Evolutionary conservation across 2,888 invertebrate species (phyloP), one percentile per base, ranked within the genome.

Genomic region (Chloroclysta siterata): DNA sequence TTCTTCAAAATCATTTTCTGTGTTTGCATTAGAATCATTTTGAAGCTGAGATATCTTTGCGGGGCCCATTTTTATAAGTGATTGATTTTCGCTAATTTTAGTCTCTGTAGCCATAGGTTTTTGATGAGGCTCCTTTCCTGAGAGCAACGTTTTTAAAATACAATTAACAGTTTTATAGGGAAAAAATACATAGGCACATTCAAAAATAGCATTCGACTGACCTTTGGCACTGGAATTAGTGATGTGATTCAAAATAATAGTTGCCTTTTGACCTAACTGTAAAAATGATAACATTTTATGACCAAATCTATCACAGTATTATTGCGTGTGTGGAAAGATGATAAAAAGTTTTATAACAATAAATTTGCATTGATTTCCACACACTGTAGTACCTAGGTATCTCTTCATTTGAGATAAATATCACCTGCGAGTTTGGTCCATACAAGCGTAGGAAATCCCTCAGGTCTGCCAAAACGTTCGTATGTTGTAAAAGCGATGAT

Each of bases 261-360:
- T 82, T 11, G 85, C 79, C 89, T 89, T 90, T 72, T 89, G 84
- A 29, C 85, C 84, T 65, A 85, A 72, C 91, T 92, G 81, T 50
- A 79, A 82, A 70, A 60, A 63, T 54, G 63, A 65, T 61, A 62
- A 51, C 22, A 42, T 42, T 46, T 33, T 33, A 33, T 22, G 17
- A 48, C 17, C 14, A 48, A 39, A 52, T 41, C 14, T 44, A 54
- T 39, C 13, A 15, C 22, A 57, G 13, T n/a, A 11, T 42, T 22
- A 60, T 33, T 51, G 44, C 17, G 28, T 54, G 28, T 15, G 15
- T 29, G 5, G 46, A 36, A 28, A 44, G 29, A 46, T 54, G 11
- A 41, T 53, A 17, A 17, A 2, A 8, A 46, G 3, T 46, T 17
- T 17, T 8, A 8, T 33, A 6, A n/a, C n/a, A n/a, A 22, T 22